Evolutionary conservation across 2,113 vertebrate species (phyloP).

Genomic region (Xiphias gladius): DNA sequence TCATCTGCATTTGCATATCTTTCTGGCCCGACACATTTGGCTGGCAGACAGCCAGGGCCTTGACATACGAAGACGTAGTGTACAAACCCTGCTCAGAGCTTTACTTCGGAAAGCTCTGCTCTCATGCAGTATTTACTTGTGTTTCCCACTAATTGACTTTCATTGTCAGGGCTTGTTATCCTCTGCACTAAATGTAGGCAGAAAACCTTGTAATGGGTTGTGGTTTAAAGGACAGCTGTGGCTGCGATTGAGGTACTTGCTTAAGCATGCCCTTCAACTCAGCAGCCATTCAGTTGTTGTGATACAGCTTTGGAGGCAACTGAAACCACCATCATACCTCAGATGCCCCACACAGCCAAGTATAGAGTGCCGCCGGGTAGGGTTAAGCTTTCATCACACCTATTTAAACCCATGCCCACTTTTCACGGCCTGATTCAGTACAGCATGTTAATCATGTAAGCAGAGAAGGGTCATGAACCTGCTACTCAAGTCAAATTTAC

Average conservation of each 20-base stretch:
- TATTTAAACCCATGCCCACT: constrained; percentile 70
- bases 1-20: constrained; percentile 77
- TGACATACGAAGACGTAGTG: constrained; percentile 77
- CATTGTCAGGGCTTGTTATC: constrained; percentile 77
- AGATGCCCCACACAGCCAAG: constrained; percentile 54
- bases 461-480: constrained; percentile 49
- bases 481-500: constrained; percentile 38
- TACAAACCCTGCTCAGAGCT: constrained; percentile 33
- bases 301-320: constrained; percentile 54
- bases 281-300: constrained; percentile 56
- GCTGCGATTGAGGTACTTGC: constrained; percentile 59
- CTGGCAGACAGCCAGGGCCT: constrained; percentile 64
- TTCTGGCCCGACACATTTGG: constrained; percentile 63
- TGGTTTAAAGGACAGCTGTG: constrained; percentile 74
- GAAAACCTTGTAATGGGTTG: constrained; percentile 60
- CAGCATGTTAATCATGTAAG: constrained; percentile 60
- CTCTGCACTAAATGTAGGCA: constrained; percentile 55
- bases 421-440: constrained; percentile 58
- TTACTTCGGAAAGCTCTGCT: constrained; percentile 58
- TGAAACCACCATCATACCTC: constrained; percentile 46
- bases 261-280: constrained; percentile 67
- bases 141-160: constrained; percentile 80
- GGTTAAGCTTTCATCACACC: constrained; percentile 71
- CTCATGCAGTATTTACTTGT: constrained; percentile 78
- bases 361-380: constrained; percentile 52